These are phyloP conservation scores for Brachionus calyciflorus DNA, from an alignment of 1,140 invertebrate genomes.

Conservation along the genomic window DNA sequence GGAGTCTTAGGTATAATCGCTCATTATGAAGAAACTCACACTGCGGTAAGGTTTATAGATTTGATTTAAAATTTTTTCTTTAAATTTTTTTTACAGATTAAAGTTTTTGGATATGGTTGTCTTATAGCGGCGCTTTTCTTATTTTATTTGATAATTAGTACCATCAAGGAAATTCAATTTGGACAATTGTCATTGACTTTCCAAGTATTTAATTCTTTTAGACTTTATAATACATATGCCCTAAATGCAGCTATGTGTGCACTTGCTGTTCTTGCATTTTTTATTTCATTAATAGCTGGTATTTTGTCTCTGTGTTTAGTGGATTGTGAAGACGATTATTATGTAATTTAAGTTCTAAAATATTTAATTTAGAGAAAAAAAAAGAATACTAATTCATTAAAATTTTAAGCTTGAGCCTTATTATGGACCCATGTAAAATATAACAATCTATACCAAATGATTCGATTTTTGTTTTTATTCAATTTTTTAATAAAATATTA, in stretches of 20 bases:
- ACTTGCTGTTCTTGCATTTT: not conserved
- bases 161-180: constrained; percentile 39
- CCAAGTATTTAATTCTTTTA: not conserved
- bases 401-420: not conserved
- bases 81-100: not conserved
- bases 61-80: not conserved
- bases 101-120: constrained; percentile 15
- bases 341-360: constrained; percentile 4
- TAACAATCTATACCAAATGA: not conserved
- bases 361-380: no score
- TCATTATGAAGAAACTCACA: constrained; percentile 13
- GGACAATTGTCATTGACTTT: not conserved
- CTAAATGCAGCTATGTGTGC: not conserved
- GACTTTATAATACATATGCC: constrained; percentile 9
- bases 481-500: no score
- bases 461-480: no score
- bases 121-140: not conserved
- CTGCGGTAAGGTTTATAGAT: not conserved
- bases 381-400: no score
- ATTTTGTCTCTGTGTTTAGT: not conserved
- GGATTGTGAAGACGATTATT: not conserved
- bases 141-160: constrained; percentile 23
- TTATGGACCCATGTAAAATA: not conserved
- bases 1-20: constrained; percentile 6
- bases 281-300: not conserved